These are phyloP conservation scores for Anagrus nilaparvatae DNA, from an alignment of 1,140 invertebrate genomes.

Conservation along the genomic window DNA sequence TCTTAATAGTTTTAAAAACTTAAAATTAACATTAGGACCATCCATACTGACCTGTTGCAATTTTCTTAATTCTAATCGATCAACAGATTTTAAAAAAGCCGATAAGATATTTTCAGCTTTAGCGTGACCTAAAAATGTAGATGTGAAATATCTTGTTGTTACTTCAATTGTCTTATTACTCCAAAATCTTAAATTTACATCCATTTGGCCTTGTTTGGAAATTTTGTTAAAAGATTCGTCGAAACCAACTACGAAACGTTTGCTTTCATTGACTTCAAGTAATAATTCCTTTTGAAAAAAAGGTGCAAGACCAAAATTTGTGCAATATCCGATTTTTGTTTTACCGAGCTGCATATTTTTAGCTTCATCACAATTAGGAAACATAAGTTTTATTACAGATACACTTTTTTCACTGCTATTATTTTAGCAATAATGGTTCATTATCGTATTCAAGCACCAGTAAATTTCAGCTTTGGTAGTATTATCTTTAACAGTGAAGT, in stretches of 20 bases:
- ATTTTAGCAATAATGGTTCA: constrained; percentile 11
- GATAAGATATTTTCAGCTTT: constrained; percentile 10
- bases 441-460: neutral
- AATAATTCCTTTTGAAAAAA: constrained; percentile 17
- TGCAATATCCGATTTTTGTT: constrained; percentile 17
- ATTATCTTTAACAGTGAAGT: no score
- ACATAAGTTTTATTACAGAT: constrained; percentile 8
- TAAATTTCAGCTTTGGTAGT: neutral
- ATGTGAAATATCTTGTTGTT: constrained; percentile 14
- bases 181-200: constrained; percentile 16
- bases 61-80: no score
- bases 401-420: constrained; percentile 8
- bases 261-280: constrained; percentile 8
- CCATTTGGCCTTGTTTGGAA: constrained; percentile 17
- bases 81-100: no score
- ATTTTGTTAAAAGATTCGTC: constrained; percentile 21
- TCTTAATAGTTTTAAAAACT: constrained; percentile 7
- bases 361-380: constrained; percentile 16
- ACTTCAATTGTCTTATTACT: constrained; percentile 9
- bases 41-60: no score
- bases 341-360: constrained; percentile 14
- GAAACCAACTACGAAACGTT: constrained; percentile 18
- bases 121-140: constrained; percentile 13
- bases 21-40: constrained; percentile 17
- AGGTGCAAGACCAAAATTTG: constrained; percentile 14